Conservation (phyloP, 2,113 vertebrate genomes). For the Blennius ocellaris region DNA sequence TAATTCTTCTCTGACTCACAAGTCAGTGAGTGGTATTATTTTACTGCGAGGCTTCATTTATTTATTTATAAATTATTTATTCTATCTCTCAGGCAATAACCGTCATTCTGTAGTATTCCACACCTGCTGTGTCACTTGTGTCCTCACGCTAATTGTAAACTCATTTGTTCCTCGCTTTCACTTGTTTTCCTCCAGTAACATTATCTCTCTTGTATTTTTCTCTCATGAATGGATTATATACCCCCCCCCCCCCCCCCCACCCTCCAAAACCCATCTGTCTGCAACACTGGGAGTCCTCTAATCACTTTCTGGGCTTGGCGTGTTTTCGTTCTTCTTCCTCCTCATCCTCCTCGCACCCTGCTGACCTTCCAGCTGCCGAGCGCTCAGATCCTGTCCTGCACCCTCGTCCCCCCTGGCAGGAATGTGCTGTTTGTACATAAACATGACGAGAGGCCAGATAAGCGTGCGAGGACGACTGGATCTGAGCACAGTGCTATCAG, state of each 20-base stretch:
- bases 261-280: slow-evolving; percentile 13
- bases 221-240: too few species aligned
- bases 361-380: slow-evolving; percentile 58
- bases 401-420: slow-evolving; percentile 40
- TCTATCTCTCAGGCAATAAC: too few species aligned
- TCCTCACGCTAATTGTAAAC: too few species aligned
- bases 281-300: slow-evolving; percentile 18
- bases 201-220: neutral
- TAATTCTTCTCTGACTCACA: too few species aligned
- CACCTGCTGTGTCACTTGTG: too few species aligned
- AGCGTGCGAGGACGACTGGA: slow-evolving; percentile 50
- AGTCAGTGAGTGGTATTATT: too few species aligned
- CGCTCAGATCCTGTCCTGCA: slow-evolving; percentile 35
- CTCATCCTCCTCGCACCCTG: slow-evolving; percentile 9
- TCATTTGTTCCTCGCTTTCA: too few species aligned
- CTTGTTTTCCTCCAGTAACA: neutral
- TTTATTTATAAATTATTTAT: too few species aligned
- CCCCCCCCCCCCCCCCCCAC: too few species aligned
- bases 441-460: slow-evolving; percentile 66
- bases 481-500: slow-evolving; percentile 24
- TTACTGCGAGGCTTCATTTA: too few species aligned
- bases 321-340: neutral
- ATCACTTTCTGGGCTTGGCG: slow-evolving; percentile 42
- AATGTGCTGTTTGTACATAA: slow-evolving; percentile 76
- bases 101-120: too few species aligned